These are phyloP conservation scores for Lordiphosa fenestrarum DNA, from an alignment of 2,888 invertebrate genomes.

Conservation along the genomic window DNA sequence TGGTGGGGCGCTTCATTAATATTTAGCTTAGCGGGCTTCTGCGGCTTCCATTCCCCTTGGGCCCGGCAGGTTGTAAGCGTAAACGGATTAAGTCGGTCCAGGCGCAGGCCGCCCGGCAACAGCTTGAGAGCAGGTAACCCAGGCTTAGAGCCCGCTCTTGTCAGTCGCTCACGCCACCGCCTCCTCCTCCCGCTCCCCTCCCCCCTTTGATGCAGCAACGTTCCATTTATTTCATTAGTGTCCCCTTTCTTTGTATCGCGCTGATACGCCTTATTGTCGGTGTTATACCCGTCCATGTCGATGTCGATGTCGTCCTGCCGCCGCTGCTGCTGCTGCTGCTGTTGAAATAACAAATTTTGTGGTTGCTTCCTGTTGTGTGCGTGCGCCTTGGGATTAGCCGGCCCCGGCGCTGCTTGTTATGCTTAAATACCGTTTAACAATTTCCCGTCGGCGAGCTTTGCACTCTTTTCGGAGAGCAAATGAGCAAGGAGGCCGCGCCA, in stretches of 20 bases:
- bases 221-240: constrained; percentile 57
- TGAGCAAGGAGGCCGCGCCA: constrained; percentile 28
- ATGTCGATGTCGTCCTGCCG: constrained; percentile 23
- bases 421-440: constrained; percentile 77
- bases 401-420: constrained; percentile 30
- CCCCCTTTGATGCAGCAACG: constrained; percentile 2
- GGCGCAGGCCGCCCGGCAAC: constrained; percentile 6
- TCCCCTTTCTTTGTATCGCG: constrained; percentile 32
- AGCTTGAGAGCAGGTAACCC: constrained; percentile 10
- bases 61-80: constrained; percentile 41
- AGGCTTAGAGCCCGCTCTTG: constrained; percentile 9
- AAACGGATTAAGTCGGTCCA: constrained; percentile 52
- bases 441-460: constrained; percentile 63
- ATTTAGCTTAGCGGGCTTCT: constrained; percentile 42
- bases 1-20: constrained; percentile 28
- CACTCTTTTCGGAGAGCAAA: constrained; percentile 31
- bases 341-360: constrained; percentile 69
- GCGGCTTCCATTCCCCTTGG: constrained; percentile 48
- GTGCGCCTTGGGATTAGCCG: constrained; percentile 64
- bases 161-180: constrained; percentile 17
- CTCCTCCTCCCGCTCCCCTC: too few relatives aligned
- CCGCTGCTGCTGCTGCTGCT: constrained; percentile 28
- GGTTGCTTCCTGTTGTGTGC: constrained; percentile 69
- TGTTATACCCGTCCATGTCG: constrained; percentile 42
- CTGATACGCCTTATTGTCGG: constrained; percentile 47